phyloP scores from a whole-genome alignment of 2,888 invertebrate genomes.

The Lapara coniferarum region DNA sequence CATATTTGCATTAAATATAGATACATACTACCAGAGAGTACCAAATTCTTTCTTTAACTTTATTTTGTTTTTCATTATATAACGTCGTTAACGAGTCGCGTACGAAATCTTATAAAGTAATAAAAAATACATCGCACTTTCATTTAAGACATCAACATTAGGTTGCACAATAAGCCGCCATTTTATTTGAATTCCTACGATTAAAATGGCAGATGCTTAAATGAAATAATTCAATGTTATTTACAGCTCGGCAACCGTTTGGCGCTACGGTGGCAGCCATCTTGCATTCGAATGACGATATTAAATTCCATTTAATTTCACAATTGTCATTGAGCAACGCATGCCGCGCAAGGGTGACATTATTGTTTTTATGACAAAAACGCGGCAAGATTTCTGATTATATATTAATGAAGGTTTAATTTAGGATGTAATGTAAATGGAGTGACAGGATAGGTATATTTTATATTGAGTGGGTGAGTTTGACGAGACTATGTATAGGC shows the following conservation, averaged over 20 bases:
- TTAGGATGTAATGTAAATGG: neutral
- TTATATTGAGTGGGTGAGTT: no score
- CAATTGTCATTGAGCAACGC: constrained; percentile 55
- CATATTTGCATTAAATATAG: no score
- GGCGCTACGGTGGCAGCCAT: constrained; percentile 15
- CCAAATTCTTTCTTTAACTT: no score
- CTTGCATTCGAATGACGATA: constrained; percentile 64
- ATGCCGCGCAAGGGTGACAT: constrained; percentile 49
- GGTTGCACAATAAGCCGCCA: neutral
- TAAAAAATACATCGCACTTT: neutral
- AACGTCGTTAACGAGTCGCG: no score
- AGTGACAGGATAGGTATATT: no score
- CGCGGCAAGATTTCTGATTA: constrained; percentile 14
- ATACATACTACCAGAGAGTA: no score
- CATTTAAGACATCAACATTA: neutral
- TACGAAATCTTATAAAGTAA: neutral
- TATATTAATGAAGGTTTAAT: neutral
- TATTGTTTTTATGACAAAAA: constrained; percentile 26
- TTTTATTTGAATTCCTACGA: constrained; percentile 26
- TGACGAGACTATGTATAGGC: no score
- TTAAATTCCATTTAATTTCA: constrained; percentile 71
- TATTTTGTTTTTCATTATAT: no score
- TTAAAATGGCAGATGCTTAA: constrained; percentile 13
- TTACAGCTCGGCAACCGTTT: constrained; percentile 18
- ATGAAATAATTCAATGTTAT: constrained; percentile 19